phyloP scores from a whole-genome alignment of 2,797 vertebrate genomes.

The Cossypha caffra region DNA sequence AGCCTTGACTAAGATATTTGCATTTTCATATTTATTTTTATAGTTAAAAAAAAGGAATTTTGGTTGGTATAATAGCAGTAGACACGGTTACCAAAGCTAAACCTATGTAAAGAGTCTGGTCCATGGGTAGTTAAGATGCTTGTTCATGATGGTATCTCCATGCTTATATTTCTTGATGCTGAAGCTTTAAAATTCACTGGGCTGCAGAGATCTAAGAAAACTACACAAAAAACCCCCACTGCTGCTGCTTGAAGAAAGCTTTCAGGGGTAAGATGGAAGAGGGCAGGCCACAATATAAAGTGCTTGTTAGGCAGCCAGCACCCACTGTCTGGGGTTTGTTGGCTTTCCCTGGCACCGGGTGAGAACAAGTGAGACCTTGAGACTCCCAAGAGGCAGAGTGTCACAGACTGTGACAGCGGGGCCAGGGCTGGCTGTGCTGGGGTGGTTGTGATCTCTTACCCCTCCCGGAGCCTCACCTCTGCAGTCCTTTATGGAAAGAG shows the following conservation, averaged over 20 bases:
- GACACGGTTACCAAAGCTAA: not conserved
- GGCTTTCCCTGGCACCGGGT: not conserved
- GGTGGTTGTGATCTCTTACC: not conserved
- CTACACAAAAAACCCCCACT: accelerated
- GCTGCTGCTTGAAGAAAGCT: not conserved
- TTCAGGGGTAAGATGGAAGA: not conserved
- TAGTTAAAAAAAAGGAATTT: not conserved
- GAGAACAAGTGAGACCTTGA: not conserved
- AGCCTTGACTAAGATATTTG: not conserved
- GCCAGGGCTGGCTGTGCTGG: not conserved
- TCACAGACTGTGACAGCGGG: accelerated
- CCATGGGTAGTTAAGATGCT: not conserved
- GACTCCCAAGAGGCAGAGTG: not conserved
- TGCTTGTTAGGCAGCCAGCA: not conserved
- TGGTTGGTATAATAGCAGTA: not conserved
- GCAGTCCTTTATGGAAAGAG: accelerated
- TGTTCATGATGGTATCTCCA: not conserved
- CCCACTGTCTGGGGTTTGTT: not conserved
- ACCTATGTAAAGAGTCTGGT: accelerated
- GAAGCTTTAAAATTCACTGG: not conserved
- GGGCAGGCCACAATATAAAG: not conserved
- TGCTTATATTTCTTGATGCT: not conserved
- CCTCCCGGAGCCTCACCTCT: not conserved
- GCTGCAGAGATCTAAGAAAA: not conserved
- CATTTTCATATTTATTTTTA: not conserved